Conservation (phyloP, 2,888 invertebrate species). For the Synergus japonicus region DNA sequence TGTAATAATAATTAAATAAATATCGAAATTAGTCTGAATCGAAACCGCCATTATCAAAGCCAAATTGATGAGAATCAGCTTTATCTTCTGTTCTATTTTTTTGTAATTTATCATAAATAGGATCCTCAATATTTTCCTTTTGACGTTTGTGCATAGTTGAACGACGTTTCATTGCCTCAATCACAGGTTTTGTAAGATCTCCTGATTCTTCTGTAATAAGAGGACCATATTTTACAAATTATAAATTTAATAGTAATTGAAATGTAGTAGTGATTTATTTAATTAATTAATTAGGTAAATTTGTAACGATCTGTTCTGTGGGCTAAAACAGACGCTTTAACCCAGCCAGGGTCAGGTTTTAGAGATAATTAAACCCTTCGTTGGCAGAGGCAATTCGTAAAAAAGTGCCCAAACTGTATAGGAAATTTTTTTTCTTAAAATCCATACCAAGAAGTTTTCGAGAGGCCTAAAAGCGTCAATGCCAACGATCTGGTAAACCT, state of each 20-base stretch:
- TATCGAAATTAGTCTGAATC: slow-evolving; percentile 4
- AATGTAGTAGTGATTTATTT: neutral
- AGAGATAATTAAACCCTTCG: too few relatives aligned
- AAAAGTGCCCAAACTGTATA: too few relatives aligned
- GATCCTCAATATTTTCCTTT: neutral
- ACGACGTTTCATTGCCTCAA: slow-evolving; percentile 13
- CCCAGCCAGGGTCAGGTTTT: too few relatives aligned
- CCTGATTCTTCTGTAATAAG: slow-evolving; percentile 18
- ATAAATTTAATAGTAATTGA: neutral
- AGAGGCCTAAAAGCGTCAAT: too few relatives aligned
- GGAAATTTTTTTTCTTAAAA: too few relatives aligned
- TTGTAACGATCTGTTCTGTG: neutral
- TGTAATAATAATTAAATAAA: neutral
- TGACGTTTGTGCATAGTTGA: neutral
- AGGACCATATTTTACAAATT: neutral
- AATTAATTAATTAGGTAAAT: neutral
- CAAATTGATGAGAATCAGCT: neutral
- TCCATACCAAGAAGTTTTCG: too few relatives aligned
- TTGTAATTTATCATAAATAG: slow-evolving; percentile 4
- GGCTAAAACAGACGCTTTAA: too few relatives aligned
- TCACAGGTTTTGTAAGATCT: slow-evolving; percentile 5
- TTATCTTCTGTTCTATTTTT: neutral
- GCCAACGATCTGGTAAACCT: too few relatives aligned
- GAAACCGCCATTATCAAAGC: neutral
- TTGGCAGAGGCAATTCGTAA: too few relatives aligned